Base-by-base conservation (phyloP, 1,140 invertebrate species). In the Drosophila obscura region DNA sequence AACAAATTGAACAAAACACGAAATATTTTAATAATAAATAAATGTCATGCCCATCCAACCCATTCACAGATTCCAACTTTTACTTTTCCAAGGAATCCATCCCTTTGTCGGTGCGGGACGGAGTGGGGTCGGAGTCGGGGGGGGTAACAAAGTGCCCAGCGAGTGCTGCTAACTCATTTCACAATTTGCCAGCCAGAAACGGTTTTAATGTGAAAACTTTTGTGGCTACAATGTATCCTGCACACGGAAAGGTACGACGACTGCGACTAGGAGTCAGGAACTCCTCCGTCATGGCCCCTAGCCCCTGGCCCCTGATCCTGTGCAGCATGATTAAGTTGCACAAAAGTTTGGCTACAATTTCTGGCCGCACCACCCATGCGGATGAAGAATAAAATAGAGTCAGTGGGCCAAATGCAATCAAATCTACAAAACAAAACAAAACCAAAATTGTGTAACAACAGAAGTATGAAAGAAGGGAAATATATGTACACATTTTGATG, bases 191-290 rank as follows among this genome's bases (percentile, higher is more conserved):
- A 73, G 82, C 74, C 50, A 77, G 83, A 82, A 85, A 85, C 56
- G 82, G 69, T 87, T 85, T 85, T 85, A 85, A 85, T 85, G 81
- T 87, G 78, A 85, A 85, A 85, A 85, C 82, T 85, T 85, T 85
- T 80, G 48, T 63, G 52, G 50, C 67, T 82, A 82, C 80, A 78
- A 74, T 74, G 80, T 74, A 64, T 59, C 48, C 26, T 28, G 5
- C 26, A 58, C 65, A 58, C 24, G 35, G 46, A 58, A 69, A 60
- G 66, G 57, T 79, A 64, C 65, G 60, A 59, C 43, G 60, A 59
- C 43, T 69, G 43, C 51, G 60, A 62, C 56, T 53, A 28, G 28
- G 28, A 28, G 6, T 28, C 28, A 8, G 28, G 28, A 31, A 31
- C 7, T 1, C 0, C 31, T 3, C 2, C 22, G 2, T 24, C 22